Conservation (phyloP, 2,888 invertebrate species). For the Cybosia mesomella region DNA sequence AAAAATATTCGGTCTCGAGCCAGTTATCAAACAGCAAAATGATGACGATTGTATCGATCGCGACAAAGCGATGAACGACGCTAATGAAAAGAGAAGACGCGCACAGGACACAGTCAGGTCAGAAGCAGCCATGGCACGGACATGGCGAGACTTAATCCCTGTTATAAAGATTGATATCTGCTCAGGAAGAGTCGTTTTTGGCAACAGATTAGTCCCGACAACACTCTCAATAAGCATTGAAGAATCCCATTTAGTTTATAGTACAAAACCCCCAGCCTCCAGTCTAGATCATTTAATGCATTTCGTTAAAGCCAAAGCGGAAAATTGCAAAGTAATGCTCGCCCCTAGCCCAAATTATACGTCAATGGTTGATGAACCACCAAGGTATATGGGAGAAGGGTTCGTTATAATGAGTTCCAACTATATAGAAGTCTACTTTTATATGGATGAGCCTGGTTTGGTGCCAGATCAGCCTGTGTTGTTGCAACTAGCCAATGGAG, state of each 20-base stretch:
- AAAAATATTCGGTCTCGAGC: conserved; percentile 94
- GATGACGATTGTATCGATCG: conserved; percentile 85
- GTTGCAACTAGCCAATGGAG: conserved; percentile 96
- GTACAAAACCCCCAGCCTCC: conserved; percentile 97
- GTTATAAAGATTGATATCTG: conserved; percentile 98
- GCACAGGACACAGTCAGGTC: conserved; percentile 87
- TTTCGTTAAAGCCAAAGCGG: conserved; percentile 96
- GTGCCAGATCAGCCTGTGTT: conserved; percentile 97
- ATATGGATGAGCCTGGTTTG: conserved; percentile 98
- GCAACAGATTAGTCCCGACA: conserved; percentile 97
- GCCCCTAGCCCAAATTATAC: conserved; percentile 98
- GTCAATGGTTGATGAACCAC: conserved; percentile 97
- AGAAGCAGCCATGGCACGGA: conserved; percentile 94
- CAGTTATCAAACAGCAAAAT: conserved; percentile 91
- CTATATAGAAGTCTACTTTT: conserved; percentile 97
- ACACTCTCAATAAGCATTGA: conserved; percentile 97
- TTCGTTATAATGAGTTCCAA: conserved; percentile 99
- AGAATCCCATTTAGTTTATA: conserved; percentile 97
- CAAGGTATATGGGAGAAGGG: conserved; percentile 98
- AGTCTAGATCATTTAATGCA: conserved; percentile 98
- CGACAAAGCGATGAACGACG: conserved; percentile 88
- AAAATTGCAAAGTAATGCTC: conserved; percentile 97
- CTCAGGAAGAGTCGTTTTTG: conserved; percentile 96
- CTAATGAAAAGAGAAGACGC: conserved; percentile 86
- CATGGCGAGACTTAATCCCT: conserved; percentile 98